Conservation (phyloP, 2,888 invertebrate species). For the Tenthredo amoena region DNA sequence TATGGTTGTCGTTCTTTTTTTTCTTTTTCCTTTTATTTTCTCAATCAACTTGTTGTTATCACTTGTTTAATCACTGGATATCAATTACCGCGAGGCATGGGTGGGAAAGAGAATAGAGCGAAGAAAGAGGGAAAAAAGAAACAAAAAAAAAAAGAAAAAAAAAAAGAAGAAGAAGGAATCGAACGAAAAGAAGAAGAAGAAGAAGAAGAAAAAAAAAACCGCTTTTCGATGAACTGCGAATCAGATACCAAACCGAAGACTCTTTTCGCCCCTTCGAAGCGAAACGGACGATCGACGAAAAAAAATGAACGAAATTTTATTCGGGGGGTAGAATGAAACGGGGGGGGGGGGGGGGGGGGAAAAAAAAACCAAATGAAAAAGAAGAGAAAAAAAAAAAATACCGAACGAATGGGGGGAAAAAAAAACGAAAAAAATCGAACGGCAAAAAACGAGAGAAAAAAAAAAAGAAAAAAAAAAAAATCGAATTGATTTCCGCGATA, state of each 20-base stretch:
- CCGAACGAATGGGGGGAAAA: too few relatives aligned
- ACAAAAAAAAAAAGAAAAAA: not conserved
- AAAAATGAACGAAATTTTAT: not conserved
- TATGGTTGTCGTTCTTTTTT: too few relatives aligned
- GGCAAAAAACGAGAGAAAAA: not conserved
- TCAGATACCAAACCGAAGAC: not conserved
- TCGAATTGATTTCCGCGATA: not conserved
- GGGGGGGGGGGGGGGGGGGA: too few relatives aligned
- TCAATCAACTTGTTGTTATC: constrained; percentile 8
- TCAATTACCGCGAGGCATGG: not conserved
- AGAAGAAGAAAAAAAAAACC: not conserved
- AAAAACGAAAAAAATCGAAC: not conserved
- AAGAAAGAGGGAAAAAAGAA: not conserved
- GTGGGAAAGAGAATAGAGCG: not conserved
- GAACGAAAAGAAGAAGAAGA: not conserved
- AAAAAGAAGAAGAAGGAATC: not conserved
- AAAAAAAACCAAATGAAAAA: not conserved
- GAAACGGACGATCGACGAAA: not conserved
- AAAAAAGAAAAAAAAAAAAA: not conserved
- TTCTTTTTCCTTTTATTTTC: not conserved
- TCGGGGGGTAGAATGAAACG: not conserved
- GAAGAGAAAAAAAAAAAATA: not conserved
- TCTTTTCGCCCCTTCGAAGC: not conserved
- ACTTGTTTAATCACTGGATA: constrained; percentile 33
- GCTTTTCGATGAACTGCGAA: not conserved